Conservation (phyloP, 2,888 invertebrate species). For the Dysmachus trigonus region DNA sequence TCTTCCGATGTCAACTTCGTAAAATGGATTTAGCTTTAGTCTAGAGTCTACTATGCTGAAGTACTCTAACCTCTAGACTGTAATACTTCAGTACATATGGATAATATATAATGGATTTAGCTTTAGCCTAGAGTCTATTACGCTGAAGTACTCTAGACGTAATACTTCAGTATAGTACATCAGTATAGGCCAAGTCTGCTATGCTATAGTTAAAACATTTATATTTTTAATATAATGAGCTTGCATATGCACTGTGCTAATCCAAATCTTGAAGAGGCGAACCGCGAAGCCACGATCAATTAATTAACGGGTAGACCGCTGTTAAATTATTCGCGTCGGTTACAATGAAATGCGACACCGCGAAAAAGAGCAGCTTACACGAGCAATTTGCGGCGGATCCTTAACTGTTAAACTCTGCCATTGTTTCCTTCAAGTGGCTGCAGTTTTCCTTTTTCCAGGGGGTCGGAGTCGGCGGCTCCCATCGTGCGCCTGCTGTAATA, state of each 20-base stretch:
- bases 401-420: constrained; percentile 36
- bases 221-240: neutral
- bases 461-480: neutral
- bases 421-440: constrained; percentile 28
- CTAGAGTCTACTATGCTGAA: too few species aligned
- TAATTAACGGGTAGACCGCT: neutral
- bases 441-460: constrained; percentile 12
- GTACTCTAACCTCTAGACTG: too few species aligned
- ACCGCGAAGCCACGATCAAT: neutral
- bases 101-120: too few species aligned
- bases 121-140: too few species aligned
- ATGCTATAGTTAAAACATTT: neutral
- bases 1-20: too few species aligned
- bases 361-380: constrained; percentile 38
- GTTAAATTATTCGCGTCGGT: constrained; percentile 34
- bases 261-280: neutral
- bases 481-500: neutral
- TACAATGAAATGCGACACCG: constrained; percentile 33
- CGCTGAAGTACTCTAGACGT: too few species aligned
- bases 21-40: too few species aligned
- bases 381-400: constrained; percentile 32
- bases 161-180: too few species aligned
- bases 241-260: neutral
- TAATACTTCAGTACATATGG: too few species aligned
- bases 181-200: neutral